Conservation (phyloP, 1,140 invertebrate genomes). For the Arctopsyche grandis region DNA sequence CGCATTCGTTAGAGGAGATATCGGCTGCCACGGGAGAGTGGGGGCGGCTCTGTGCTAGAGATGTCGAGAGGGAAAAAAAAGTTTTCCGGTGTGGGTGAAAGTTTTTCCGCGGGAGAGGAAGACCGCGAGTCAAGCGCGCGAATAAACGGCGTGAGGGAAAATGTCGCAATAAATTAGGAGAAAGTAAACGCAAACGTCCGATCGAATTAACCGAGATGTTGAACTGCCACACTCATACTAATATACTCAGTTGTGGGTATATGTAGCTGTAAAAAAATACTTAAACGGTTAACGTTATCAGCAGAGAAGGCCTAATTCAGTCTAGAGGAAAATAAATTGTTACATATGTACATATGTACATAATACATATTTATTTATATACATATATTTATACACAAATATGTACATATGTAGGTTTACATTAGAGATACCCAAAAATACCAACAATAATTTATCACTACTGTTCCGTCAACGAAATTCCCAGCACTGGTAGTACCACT, state of each 20-base stretch:
- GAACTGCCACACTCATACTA: neutral
- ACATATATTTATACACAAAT: neutral
- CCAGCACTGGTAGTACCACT: too few relatives aligned
- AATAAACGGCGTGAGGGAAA: conserved; percentile 21
- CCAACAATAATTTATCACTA: too few relatives aligned
- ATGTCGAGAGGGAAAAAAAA: neutral
- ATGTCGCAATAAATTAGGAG: conserved; percentile 30
- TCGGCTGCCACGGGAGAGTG: neutral
- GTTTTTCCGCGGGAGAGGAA: neutral
- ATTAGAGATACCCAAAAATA: too few relatives aligned
- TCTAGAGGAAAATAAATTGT: too few relatives aligned
- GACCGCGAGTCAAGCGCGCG: conserved; percentile 23
- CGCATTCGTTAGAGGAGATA: conserved; percentile 15
- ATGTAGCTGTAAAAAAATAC: too few relatives aligned
- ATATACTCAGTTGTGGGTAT: too few relatives aligned
- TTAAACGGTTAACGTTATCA: too few relatives aligned
- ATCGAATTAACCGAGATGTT: conserved; percentile 25
- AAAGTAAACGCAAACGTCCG: conserved; percentile 26
- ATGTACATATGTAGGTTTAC: too few relatives aligned
- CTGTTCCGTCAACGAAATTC: too few relatives aligned
- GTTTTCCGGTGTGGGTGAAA: conserved; percentile 1
- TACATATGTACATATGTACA: too few relatives aligned
- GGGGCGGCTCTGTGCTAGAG: neutral
- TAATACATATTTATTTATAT: neutral
- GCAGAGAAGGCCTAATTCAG: too few relatives aligned